Evolutionary conservation across 2,888 invertebrate genomes (phyloP), one percentile per base, ranked within the genome.

Genomic region (Mylabris sibirica): DNA sequence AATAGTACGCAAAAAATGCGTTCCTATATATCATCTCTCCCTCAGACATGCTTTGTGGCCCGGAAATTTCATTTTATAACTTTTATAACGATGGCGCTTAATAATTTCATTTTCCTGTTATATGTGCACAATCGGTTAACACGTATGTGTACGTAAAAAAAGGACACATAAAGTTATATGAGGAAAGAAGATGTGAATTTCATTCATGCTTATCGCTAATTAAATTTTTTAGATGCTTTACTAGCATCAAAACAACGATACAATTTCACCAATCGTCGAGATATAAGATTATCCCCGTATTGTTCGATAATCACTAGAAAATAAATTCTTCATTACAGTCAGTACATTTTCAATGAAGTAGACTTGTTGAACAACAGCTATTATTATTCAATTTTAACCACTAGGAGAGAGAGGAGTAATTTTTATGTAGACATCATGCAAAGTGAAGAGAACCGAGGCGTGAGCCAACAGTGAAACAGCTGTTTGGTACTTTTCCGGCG

Each of bases 1-100:
- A 84, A 84, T 84, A 84, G 83, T 84, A 84, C 83, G 84, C 84
- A 84, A 84, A 85, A 85, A 85, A 85, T 84, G 84, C 84, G 84
- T 84, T 84, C 83, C 84, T 83, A 84, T 84, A 84, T 83, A 84
- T 85, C 85, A 85, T 85, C 82, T 81, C 79, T 75, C 80, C 81
- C 78, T 76, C 79, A 82, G 82, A 83, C 83, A 81, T 83, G 84
- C 83, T 84, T 84, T 84, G 84, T 84, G 83, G 83, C 81, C 82
- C 84, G 84, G 84, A 84, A 84, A 84, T 84, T 84, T 83, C 84
- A 83, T 84, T 85, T 84, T 84, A 84, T 83, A 84, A 84, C 84
- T 84, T 84, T 83, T 83, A 83, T 83, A 83, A 82, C 81, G 80
- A 80, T 80, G 78, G 78, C 79, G 81, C 81, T 82, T 83, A 81